Percentiles rank a stretch among this genome's conserved stretches.
These are phyloP conservation scores for Nebria brevicollis DNA, from an alignment of 2,888 invertebrate genomes.

Conservation along the genomic window DNA sequence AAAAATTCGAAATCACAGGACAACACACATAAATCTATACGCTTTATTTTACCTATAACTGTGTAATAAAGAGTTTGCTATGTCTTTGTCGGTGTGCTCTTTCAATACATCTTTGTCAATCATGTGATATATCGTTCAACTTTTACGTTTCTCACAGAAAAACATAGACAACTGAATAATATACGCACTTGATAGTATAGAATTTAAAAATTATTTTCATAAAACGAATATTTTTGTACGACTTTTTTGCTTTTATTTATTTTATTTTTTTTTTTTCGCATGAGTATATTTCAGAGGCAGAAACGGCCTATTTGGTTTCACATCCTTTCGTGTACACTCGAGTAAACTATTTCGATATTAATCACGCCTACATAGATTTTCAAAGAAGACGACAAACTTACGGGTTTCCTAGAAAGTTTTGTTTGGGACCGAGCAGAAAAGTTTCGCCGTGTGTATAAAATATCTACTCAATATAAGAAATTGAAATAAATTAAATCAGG, in stretches of 20 bases:
- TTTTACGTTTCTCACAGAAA: neutral
- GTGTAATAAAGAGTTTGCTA: neutral
- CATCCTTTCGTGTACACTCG: neutral
- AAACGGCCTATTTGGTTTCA: neutral
- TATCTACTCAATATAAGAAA: neutral
- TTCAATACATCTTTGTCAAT: neutral
- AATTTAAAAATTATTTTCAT: neutral
- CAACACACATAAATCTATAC: neutral
- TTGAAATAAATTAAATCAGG: neutral
- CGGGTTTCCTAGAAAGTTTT: neutral
- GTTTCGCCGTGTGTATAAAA: neutral
- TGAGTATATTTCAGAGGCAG: neutral
- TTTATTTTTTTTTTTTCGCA: neutral
- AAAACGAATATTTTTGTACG: too few species aligned
- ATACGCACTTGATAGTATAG: neutral
- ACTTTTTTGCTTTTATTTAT: too few species aligned
- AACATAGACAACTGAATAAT: neutral
- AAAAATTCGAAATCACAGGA: neutral
- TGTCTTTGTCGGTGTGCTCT: neutral
- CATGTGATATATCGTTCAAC: neutral
- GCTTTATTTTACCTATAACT: neutral
- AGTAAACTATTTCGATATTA: neutral
- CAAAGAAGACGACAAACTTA: conserved; percentile 1
- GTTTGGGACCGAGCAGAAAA: neutral
- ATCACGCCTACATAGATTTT: conserved; percentile 1